These are phyloP conservation scores for Temnothorax rugatulus DNA, from an alignment of 2,888 invertebrate species.

Conservation along the genomic window DNA sequence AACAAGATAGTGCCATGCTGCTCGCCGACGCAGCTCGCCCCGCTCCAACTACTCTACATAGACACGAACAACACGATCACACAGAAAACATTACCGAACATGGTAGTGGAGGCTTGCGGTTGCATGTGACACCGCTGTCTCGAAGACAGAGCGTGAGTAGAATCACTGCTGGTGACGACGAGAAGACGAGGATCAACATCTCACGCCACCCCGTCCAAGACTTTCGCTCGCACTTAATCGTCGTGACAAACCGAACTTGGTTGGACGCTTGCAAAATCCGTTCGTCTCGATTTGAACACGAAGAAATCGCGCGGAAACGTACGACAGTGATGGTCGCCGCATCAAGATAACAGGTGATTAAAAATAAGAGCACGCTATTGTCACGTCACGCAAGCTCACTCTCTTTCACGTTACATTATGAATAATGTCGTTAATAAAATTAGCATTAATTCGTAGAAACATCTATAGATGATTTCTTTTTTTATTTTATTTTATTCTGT, in stretches of 20 bases:
- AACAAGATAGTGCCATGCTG: slow-evolving; percentile 93
- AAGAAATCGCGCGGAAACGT: background rate
- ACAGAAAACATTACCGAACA: slow-evolving; percentile 93
- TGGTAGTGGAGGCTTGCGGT: slow-evolving; percentile 97
- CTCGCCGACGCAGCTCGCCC: slow-evolving; percentile 93
- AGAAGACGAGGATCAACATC: slow-evolving; percentile 18
- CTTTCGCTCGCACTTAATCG: slow-evolving; percentile 22
- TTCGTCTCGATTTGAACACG: background rate
- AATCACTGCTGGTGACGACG: background rate
- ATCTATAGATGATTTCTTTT: background rate
- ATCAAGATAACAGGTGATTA: background rate
- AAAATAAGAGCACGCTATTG: background rate
- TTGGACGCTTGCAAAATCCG: background rate
- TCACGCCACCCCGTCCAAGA: background rate
- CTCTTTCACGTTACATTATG: background rate
- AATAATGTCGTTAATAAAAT: background rate
- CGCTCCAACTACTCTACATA: slow-evolving; percentile 93
- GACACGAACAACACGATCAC: slow-evolving; percentile 93
- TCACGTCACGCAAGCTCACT: slow-evolving; percentile 12
- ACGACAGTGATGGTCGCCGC: background rate
- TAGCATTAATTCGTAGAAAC: background rate
- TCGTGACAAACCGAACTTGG: slow-evolving; percentile 25
- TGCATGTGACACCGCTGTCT: slow-evolving; percentile 89
- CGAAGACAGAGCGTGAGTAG: slow-evolving; percentile 3
- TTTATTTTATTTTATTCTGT: background rate